Evolutionary conservation across 2,113 vertebrate species (phyloP), one percentile per base, ranked within the genome.

Genomic region (Puffinus mauretanicus): DNA sequence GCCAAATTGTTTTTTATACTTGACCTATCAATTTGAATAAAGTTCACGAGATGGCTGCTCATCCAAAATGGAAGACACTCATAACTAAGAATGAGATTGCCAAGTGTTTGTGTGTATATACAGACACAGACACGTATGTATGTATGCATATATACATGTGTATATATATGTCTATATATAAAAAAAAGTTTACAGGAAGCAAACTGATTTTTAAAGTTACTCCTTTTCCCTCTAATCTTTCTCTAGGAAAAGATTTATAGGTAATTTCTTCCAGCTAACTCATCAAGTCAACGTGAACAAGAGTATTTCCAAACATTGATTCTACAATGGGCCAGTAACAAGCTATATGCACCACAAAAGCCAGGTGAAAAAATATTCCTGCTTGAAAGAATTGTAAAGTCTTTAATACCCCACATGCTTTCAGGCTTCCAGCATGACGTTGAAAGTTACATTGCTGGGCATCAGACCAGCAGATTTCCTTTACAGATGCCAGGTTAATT

Each of bases 231-330:
- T n/a, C 47, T 40, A 25, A 83, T 9, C 25, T 54, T 86, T 60
- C 42, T 89, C 61, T 75, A 55, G 36, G 40, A 69, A 42, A 81
- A 61, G 34, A 32, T 46, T 76, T 57, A 61, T 7, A 52, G 7
- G 21, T 46, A 67, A 51, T 88, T 90, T 95, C 38, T 85, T 81
- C n/a, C 49, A 71, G 17, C 16, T 32, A 80, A 92, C 36, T 82
- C 36, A 90, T 44, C 57, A 88, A 79, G 52, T 38, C 47, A 47
- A 30, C 2, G 1, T n/a, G 47, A 90, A 64, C 42, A 79, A 57
- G 66, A 93, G 77, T 51, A 82, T 73, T 85, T 88, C n/a, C 44
- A 67, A 96, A 66, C 44, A 11, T 9, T 80, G 57, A 67, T 66
- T 61, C 62, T 73, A 18, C 24, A 77, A 16, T 11, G 54, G 17